Base-by-base conservation (phyloP, 2,113 vertebrate genomes). In the Furnarius figulus region DNA sequence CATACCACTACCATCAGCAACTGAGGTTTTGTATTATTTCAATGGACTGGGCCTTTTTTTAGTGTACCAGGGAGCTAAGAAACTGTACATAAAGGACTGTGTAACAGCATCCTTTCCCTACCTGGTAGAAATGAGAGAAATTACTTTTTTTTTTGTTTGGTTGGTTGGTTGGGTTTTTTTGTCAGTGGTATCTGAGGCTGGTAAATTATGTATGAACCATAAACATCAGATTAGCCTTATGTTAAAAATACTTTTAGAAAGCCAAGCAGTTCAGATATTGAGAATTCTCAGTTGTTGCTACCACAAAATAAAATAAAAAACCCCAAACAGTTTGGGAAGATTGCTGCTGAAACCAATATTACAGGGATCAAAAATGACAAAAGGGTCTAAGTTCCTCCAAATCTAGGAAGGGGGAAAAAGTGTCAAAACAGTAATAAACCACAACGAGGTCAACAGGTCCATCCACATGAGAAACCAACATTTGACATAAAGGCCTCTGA, bases 1-100 rank as follows among this genome's bases (percentile, higher is more conserved):
- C 97, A 97, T 97, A 95, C 95, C 96, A 97, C 95, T 98, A 98
- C 97, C 98, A 97, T 94, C 97, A 97, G 97, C 95, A 97, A 97
- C 97, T 95, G 71, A 98, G 97, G 97, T 98, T 98, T 98, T 98
- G 96, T 98, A 72, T 97, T 98, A 98, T 98, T 98, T 98, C 97
- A 98, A 97, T 98, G 97, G 96, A 97, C 95, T 88, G 93, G 68
- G 75, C 50, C 86, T 76, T 97, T 98, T 98, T 98, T 97, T 91
- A 96, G 96, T 97, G 94, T 97, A 97, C 96, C 88, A 96, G 96
- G 96, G 96, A 98, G 96, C 96, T 97, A 95, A 97, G 97, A 98
- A 98, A 97, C 89, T 97, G 92, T 97, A 97, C 95, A 96, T 97
- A 97, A 98, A 98, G 97, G 97, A 92, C 96, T 91, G 90, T 78